phyloP scores from a whole-genome alignment of 2,113 vertebrate genomes.

The Tonatia bakeri region DNA sequence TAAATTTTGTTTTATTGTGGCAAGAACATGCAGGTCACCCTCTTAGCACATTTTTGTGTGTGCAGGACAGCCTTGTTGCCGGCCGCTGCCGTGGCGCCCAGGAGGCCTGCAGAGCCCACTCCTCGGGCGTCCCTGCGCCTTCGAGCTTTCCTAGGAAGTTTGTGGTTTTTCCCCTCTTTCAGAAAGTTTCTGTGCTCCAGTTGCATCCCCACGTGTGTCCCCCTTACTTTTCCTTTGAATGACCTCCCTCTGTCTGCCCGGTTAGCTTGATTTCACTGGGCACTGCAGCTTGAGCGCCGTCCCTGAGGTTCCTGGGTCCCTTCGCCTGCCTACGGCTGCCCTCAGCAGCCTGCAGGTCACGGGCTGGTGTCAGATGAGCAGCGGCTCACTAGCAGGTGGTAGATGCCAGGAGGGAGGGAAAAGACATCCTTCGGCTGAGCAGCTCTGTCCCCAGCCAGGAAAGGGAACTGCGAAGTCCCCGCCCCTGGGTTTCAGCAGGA shows the following conservation, averaged over 20 bases:
- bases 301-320: background rate
- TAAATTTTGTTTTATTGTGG: background rate
- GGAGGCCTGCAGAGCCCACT: background rate
- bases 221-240: background rate
- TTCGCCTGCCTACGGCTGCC: background rate
- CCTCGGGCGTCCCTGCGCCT: background rate
- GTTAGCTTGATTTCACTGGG: rapidly evolving
- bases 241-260: background rate
- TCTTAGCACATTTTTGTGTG: background rate
- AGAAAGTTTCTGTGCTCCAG: background rate
- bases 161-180: background rate
- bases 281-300: background rate
- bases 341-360: background rate
- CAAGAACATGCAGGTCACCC: background rate
- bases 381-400: background rate
- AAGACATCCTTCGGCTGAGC: background rate
- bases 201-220: rapidly evolving
- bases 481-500: background rate
- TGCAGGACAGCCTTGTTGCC: no score
- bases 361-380: background rate
- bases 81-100: no score
- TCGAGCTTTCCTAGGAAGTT: background rate
- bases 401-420: background rate
- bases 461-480: background rate
- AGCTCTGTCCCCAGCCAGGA: background rate